A percentile compares a stretch with the other conserved stretches of the same genome.
Conservation (phyloP, 2,888 invertebrate species). For the Leptopterna dolabrata region DNA sequence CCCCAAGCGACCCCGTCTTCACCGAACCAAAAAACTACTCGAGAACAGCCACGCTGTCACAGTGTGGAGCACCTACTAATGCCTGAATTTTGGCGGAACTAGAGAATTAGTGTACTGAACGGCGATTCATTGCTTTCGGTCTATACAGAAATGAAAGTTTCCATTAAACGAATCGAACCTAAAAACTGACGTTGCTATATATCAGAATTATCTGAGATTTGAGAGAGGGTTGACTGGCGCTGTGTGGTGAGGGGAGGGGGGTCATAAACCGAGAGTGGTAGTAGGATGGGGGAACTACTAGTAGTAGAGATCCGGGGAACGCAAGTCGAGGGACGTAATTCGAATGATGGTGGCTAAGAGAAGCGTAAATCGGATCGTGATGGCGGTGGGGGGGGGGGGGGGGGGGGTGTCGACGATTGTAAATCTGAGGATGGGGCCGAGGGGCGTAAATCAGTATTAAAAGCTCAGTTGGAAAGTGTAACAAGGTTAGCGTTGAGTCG, state of each 20-base stretch:
- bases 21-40: too few species aligned
- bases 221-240: background rate
- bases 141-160: too few species aligned
- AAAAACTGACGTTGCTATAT: background rate
- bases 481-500: constrained; percentile 39
- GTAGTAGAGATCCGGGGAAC: too few species aligned
- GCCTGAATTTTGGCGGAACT: too few species aligned
- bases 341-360: background rate
- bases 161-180: background rate
- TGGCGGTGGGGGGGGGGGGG: background rate
- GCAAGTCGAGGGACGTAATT: too few species aligned
- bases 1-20: too few species aligned
- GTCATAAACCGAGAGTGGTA: background rate
- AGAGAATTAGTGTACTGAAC: too few species aligned
- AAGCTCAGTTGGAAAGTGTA: constrained; percentile 38
- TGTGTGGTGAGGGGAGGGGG: too few species aligned
- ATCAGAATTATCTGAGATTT: background rate
- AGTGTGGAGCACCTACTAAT: too few species aligned
- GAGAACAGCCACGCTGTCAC: too few species aligned
- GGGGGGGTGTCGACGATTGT: background rate
- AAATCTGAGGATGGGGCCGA: background rate
- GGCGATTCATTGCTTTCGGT: too few species aligned
- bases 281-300: background rate
- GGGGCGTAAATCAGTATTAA: constrained; percentile 45
- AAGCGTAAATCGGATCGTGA: background rate